Conservation (phyloP, 2,113 vertebrate species). For the Ameiurus melas region DNA sequence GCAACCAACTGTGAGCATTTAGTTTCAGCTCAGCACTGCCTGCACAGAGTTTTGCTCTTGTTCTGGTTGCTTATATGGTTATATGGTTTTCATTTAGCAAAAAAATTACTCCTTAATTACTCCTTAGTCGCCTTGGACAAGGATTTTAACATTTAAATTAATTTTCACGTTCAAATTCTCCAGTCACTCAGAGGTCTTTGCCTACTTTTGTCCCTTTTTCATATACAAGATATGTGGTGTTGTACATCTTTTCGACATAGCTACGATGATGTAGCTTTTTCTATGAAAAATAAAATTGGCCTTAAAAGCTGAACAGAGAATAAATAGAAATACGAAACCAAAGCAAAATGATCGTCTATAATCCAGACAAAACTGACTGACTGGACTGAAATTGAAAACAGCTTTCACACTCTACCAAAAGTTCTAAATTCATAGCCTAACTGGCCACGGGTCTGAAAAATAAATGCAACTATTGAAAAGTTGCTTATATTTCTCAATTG, state of each 20-base stretch:
- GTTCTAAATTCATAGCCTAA: background rate
- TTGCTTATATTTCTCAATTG: background rate
- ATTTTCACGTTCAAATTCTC: background rate
- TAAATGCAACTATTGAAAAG: background rate
- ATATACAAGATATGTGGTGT: background rate
- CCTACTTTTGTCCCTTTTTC: background rate
- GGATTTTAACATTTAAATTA: background rate
- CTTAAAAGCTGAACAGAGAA: background rate
- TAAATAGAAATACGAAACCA: background rate
- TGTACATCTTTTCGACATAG: background rate
- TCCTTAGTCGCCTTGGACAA: background rate
- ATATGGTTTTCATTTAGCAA: background rate
- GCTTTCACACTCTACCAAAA: background rate
- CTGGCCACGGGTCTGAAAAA: background rate
- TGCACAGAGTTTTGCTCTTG: background rate
- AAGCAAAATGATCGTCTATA: background rate
- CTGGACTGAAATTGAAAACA: background rate
- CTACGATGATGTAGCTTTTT: background rate
- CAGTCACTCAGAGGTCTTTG: background rate
- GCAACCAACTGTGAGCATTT: constrained; percentile 59
- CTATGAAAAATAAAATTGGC: background rate
- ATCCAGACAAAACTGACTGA: background rate
- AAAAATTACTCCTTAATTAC: background rate
- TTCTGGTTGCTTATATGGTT: constrained; percentile 2
- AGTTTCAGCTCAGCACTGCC: background rate